phyloP scores from a whole-genome alignment of 2,888 invertebrate species.

The Rhopalosiphum nymphaeae region DNA sequence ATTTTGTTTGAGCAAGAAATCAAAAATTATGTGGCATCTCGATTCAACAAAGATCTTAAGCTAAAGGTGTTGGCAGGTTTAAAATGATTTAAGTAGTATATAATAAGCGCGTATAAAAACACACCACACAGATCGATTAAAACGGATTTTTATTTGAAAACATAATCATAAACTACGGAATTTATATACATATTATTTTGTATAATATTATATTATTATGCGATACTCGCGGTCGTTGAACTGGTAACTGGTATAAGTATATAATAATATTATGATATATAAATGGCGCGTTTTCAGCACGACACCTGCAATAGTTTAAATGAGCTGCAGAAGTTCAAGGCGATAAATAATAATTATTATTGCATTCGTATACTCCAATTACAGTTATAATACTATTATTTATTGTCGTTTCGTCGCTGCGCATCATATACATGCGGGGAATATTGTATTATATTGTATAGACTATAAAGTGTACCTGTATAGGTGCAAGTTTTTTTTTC shows the following conservation, averaged over 20 bases:
- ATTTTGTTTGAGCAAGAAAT: background rate
- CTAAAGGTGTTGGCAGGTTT: background rate
- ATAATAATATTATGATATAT: constrained; percentile 6
- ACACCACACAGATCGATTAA: background rate
- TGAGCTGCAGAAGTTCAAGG: constrained; percentile 19
- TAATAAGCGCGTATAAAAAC: background rate
- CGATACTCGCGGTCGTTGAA: background rate
- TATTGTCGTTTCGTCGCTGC: background rate
- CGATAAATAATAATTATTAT: constrained; percentile 33
- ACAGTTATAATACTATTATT: constrained; percentile 17
- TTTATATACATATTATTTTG: background rate
- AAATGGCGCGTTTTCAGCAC: background rate
- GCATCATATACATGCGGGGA: background rate
- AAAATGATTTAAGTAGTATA: background rate
- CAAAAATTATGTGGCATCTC: background rate
- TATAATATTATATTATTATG: background rate
- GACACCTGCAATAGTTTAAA: background rate
- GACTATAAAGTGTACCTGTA: background rate
- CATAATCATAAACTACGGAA: background rate
- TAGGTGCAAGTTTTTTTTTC: background rate
- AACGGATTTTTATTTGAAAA: background rate
- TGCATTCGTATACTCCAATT: constrained; percentile 12
- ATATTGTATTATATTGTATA: background rate
- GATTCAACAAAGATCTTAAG: background rate
- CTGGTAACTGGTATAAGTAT: background rate